Conservation (phyloP, 2,113 vertebrate genomes). For the Bos javanicus region DNA sequence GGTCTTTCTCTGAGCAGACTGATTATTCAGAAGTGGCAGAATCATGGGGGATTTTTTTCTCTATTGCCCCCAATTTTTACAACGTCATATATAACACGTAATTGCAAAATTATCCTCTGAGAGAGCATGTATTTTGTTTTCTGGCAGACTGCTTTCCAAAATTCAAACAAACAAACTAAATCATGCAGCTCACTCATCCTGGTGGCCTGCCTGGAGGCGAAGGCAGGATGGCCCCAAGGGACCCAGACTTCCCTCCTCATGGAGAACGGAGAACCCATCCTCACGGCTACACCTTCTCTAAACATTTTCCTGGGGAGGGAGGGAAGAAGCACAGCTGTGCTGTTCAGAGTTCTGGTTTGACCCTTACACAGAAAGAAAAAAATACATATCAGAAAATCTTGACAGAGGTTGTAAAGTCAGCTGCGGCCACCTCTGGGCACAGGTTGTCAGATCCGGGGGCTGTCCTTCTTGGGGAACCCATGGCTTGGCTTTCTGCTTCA, state of each 20-base stretch:
- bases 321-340: background rate
- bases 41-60: background rate
- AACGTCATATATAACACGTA: background rate
- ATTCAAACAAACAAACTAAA: background rate
- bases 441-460: rapidly evolving
- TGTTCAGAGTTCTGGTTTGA: background rate
- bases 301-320: background rate
- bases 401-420: background rate
- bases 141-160: background rate
- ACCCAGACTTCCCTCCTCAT: rapidly evolving
- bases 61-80: background rate
- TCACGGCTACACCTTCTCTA: background rate
- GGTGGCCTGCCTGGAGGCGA: background rate
- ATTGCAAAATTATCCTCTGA: background rate
- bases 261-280: background rate
- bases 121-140: background rate
- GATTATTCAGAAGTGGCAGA: background rate
- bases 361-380: background rate
- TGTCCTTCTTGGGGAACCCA: too few relatives aligned
- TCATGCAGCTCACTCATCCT: rapidly evolving
- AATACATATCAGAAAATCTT: background rate
- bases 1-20: background rate
- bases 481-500: background rate
- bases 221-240: background rate
- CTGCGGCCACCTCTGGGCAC: too few relatives aligned